Evolutionary conservation across 1,140 invertebrate species (phyloP).

Genomic region (Drosophila auraria): DNA sequence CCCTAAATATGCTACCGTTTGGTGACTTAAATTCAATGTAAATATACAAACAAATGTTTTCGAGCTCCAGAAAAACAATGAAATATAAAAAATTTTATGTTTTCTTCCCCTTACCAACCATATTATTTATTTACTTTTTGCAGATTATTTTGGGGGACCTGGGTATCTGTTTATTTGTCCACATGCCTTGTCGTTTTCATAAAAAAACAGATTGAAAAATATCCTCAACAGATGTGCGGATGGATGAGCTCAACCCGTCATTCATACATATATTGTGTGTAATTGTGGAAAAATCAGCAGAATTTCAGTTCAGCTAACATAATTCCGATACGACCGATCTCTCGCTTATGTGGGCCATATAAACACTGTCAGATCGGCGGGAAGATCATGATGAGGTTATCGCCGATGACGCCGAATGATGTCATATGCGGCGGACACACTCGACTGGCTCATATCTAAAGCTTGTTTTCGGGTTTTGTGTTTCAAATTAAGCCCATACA

Average conservation of each 20-base stretch:
- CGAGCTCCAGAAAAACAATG: not conserved
- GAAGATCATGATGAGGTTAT: constrained; percentile 59
- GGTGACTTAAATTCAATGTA: not conserved
- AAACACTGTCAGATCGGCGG: constrained; percentile 23
- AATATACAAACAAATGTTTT: not conserved
- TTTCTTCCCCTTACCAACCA: constrained; percentile 13
- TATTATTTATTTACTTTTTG: constrained; percentile 41
- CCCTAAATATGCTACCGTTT: not conserved
- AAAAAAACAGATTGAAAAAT: constrained; percentile 37
- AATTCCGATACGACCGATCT: constrained; percentile 22
- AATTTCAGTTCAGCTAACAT: constrained; percentile 48
- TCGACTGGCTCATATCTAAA: constrained; percentile 66
- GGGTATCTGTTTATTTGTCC: constrained; percentile 55
- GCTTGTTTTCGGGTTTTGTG: constrained; percentile 64
- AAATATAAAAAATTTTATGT: constrained; percentile 6
- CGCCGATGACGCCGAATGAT: constrained; percentile 69
- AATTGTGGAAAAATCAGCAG: constrained; percentile 47
- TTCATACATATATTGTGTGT: constrained; percentile 14
- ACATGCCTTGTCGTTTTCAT: constrained; percentile 37
- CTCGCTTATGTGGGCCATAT: constrained; percentile 28
- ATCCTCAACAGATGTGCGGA: constrained; percentile 67
- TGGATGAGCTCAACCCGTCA: constrained; percentile 40
- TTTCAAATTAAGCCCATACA: constrained; percentile 62
- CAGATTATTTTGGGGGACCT: constrained; percentile 23
- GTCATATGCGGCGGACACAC: constrained; percentile 73